Conservation (phyloP, 2,797 vertebrate genomes). For the Siniperca scherzeri region DNA sequence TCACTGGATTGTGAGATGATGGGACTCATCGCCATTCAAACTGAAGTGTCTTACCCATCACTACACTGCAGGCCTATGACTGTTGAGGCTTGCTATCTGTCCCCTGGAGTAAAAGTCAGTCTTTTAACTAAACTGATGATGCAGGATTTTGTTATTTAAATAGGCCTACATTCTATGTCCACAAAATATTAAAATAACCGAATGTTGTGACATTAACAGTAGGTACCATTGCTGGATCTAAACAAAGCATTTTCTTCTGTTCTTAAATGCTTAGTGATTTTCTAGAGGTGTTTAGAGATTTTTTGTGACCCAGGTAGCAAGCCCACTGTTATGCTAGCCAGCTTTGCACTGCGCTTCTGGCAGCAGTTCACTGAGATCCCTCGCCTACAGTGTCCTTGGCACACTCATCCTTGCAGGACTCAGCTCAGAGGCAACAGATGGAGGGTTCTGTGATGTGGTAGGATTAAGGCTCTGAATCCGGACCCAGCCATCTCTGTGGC, state of each 20-base stretch:
- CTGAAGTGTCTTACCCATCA: constrained; percentile 59
- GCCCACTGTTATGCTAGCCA: constrained; percentile 71
- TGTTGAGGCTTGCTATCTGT: constrained; percentile 61
- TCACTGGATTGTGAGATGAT: constrained; percentile 76
- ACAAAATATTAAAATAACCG: constrained; percentile 1
- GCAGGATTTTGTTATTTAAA: constrained; percentile 53
- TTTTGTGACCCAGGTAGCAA: constrained; percentile 77
- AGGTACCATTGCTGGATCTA: constrained; percentile 6
- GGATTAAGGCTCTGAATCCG: constrained; percentile 88
- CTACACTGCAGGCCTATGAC: constrained; percentile 57
- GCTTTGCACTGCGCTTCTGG: constrained; percentile 79
- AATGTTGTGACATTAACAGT: constrained; percentile 10
- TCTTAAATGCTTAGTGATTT: constrained; percentile 65
- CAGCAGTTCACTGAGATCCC: constrained; percentile 83
- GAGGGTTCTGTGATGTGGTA: constrained; percentile 88
- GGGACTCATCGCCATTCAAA: constrained; percentile 70
- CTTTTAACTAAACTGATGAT: constrained; percentile 49
- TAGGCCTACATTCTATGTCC: background rate
- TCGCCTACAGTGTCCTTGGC: constrained; percentile 88
- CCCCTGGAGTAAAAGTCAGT: constrained; percentile 42
- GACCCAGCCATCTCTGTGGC: constrained; percentile 86
- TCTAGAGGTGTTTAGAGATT: constrained; percentile 67
- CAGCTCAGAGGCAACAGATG: constrained; percentile 90
- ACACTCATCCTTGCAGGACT: constrained; percentile 84
- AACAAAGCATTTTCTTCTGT: constrained; percentile 32